Percentiles rank a stretch among this genome's conserved stretches.
Conservation (phyloP, 2,113 vertebrate genomes). For the Psephotus haematonotus region DNA sequence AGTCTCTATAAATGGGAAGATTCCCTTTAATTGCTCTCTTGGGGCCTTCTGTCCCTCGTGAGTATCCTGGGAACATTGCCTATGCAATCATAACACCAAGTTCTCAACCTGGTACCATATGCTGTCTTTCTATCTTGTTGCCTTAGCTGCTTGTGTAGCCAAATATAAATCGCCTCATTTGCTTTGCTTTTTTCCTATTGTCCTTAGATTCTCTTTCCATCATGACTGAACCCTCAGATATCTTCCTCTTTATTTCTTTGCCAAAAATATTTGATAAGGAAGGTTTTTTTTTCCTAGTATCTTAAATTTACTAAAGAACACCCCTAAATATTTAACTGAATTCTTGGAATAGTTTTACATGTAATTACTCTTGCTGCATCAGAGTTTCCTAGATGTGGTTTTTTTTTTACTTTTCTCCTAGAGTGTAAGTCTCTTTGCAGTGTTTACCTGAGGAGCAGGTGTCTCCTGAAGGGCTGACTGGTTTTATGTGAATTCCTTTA, state of each 20-base stretch:
- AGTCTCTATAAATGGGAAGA: conserved; percentile 33
- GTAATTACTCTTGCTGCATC: background rate
- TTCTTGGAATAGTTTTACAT: background rate
- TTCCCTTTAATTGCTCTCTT: background rate
- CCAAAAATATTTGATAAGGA: background rate
- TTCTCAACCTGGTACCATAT: conserved; percentile 20
- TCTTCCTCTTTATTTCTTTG: background rate
- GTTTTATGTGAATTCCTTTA: conserved; percentile 47
- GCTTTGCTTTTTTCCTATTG: background rate
- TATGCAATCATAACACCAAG: background rate
- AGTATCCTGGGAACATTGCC: background rate
- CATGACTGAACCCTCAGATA: background rate
- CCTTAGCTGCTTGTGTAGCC: background rate
- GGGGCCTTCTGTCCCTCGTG: background rate
- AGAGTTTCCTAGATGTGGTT: background rate
- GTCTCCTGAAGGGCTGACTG: background rate
- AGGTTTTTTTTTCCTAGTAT: background rate
- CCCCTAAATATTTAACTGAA: background rate
- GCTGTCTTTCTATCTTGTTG: background rate
- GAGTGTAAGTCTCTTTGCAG: background rate
- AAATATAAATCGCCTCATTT: background rate
- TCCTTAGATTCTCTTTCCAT: background rate
- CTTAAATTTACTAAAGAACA: background rate
- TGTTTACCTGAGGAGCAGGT: conserved; percentile 39
- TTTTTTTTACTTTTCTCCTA: background rate